These are phyloP conservation scores for Oscheius sp. DNA, from an alignment of 2,888 invertebrate genomes.

Conservation along the genomic window DNA sequence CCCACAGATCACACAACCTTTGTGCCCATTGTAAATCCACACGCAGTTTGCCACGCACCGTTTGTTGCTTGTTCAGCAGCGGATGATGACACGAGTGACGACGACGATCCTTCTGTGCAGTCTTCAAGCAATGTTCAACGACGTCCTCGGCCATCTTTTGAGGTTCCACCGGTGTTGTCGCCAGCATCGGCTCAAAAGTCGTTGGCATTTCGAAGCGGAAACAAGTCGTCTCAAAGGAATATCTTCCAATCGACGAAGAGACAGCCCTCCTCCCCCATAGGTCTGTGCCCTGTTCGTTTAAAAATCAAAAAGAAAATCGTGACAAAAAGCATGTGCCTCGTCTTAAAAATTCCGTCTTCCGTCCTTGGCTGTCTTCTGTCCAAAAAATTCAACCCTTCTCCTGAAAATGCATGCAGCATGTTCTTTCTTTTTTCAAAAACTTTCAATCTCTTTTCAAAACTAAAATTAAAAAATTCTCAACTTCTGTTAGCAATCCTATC, in stretches of 20 bases:
- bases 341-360: not conserved
- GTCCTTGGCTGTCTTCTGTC: slow-evolving; percentile 14
- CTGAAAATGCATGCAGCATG: slow-evolving; percentile 5
- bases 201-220: slow-evolving; percentile 32
- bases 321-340: not conserved
- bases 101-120: slow-evolving; percentile 56
- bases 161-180: slow-evolving; percentile 22
- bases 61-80: slow-evolving; percentile 29
- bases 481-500: too few relatives aligned
- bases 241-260: slow-evolving; percentile 17
- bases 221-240: slow-evolving; percentile 37
- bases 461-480: too few relatives aligned
- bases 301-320: too few relatives aligned
- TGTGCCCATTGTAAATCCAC: slow-evolving; percentile 21
- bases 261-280: slow-evolving; percentile 30
- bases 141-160: slow-evolving; percentile 32
- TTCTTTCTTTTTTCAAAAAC: too few relatives aligned
- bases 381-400: too few relatives aligned
- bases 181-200: slow-evolving; percentile 23
- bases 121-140: slow-evolving; percentile 50
- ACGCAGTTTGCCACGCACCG: slow-evolving; percentile 15
- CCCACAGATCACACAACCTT: slow-evolving; percentile 22
- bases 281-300: slow-evolving; percentile 30
- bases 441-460: too few relatives aligned
- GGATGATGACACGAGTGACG: slow-evolving; percentile 50